phyloP scores from a whole-genome alignment of 1,140 invertebrate genomes.

The Cotesia chilonis region DNA sequence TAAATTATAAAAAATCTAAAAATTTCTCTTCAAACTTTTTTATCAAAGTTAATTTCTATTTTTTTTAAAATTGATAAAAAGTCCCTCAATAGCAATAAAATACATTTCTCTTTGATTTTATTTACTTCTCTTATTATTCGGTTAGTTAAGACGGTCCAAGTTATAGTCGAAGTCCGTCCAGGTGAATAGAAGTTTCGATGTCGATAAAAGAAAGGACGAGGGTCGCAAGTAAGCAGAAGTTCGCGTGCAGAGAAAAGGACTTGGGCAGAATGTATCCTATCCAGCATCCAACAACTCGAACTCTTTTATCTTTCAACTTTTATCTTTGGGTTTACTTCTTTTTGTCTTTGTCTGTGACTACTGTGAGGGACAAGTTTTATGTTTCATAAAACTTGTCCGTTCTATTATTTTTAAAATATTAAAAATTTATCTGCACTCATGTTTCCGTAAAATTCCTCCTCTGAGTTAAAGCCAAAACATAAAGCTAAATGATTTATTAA shows the following conservation, averaged over 20 bases:
- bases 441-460: background rate
- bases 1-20: no score
- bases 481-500: no score
- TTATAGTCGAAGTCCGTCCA: background rate
- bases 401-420: background rate
- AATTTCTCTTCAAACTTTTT: no score
- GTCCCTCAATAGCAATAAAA: no score
- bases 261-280: no score
- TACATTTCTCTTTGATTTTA: no score
- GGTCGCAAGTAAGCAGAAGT: background rate
- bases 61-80: no score
- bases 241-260: background rate
- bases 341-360: background rate
- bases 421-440: slow-evolving; percentile 5
- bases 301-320: background rate
- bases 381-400: slow-evolving; percentile 17
- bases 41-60: no score
- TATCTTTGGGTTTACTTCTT: background rate
- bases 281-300: background rate
- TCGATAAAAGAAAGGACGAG: slow-evolving; percentile 24
- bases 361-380: background rate
- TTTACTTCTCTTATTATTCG: no score
- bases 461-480: no score
- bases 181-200: slow-evolving; percentile 20
- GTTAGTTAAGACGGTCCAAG: no score